Evolutionary conservation across 2,888 invertebrate genomes (phyloP).

Genomic region (Caenorhabditis sp.): DNA sequence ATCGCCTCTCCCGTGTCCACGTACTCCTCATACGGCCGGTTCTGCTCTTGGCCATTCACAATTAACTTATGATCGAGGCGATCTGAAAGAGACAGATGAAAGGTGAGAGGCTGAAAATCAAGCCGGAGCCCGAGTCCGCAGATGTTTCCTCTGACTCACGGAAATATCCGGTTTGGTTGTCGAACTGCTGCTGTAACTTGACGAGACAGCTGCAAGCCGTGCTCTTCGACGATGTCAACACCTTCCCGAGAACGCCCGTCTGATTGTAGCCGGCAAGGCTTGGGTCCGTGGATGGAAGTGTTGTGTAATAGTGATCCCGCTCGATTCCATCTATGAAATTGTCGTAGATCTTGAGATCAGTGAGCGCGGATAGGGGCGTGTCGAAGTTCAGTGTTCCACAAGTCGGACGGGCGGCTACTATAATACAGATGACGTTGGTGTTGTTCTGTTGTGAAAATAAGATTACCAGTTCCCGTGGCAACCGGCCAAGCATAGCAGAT

Average conservation of each 20-base stretch:
- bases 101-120: no score
- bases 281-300: constrained; percentile 47
- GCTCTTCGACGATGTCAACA: constrained; percentile 62
- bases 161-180: constrained; percentile 69
- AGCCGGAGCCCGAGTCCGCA: neutral
- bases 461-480: constrained; percentile 19
- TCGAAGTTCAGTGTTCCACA: constrained; percentile 51
- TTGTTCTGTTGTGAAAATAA: no score
- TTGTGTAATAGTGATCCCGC: constrained; percentile 73
- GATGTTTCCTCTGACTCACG: constrained; percentile 50
- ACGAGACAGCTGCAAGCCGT: constrained; percentile 70
- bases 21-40: constrained; percentile 69
- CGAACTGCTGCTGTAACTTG: constrained; percentile 68
- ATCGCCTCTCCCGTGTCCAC: constrained; percentile 64
- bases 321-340: constrained; percentile 62
- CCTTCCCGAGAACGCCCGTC: constrained; percentile 64
- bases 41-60: constrained; percentile 57
- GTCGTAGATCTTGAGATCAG: constrained; percentile 64
- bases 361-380: constrained; percentile 48
- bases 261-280: constrained; percentile 53
- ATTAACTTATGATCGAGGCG: constrained; percentile 74
- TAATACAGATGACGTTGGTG: neutral
- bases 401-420: constrained; percentile 41
- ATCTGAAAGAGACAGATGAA: constrained; percentile 51
- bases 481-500: constrained; percentile 73